Percentiles rank a stretch among this genome's conserved stretches.
phyloP scores from a whole-genome alignment of 2,113 vertebrate species.

The Cololabis saira region DNA sequence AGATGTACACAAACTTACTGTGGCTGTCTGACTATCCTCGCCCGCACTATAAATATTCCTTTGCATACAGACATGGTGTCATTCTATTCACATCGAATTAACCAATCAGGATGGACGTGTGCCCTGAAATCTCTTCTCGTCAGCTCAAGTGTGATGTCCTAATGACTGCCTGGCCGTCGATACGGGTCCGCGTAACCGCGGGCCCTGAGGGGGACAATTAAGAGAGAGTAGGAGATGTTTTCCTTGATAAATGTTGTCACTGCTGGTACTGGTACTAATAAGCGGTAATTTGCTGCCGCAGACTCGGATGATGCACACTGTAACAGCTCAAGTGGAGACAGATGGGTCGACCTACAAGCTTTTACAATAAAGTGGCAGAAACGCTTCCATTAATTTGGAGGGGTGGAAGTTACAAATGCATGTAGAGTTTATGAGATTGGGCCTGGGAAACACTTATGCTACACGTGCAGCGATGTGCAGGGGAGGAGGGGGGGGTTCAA shows the following conservation, averaged over 20 bases:
- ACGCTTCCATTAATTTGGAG: conserved; percentile 36
- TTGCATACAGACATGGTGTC: conserved; percentile 52
- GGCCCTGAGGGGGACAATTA: conserved; percentile 70
- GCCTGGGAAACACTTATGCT: conserved; percentile 11
- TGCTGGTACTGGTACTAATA: conserved; percentile 72
- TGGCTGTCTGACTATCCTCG: conserved; percentile 30
- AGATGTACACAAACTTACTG: conserved; percentile 16
- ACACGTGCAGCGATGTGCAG: conserved; percentile 6
- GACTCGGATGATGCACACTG: conserved; percentile 53
- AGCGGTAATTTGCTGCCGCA: conserved; percentile 68
- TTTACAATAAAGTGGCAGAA: conserved; percentile 54
- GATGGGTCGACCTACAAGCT: conserved; percentile 51
- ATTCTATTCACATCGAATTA: conserved; percentile 72
- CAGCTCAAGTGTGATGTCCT: conserved; percentile 74
- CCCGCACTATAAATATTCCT: conserved; percentile 52
- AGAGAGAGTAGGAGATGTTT: conserved; percentile 61
- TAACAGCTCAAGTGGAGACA: conserved; percentile 41
- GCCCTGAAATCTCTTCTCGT: conserved; percentile 53
- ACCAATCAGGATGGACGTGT: conserved; percentile 60
- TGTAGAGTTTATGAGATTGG: conserved; percentile 28
- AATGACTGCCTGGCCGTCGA: conserved; percentile 73
- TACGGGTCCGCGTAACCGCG: conserved; percentile 54
- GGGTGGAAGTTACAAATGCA: conserved; percentile 13
- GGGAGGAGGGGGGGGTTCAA: neutral
- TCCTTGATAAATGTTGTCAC: conserved; percentile 75